Percentiles rank a stretch among this genome's conserved stretches.
Conservation (phyloP, 2,888 invertebrate genomes). For the Campoplex nolae region DNA sequence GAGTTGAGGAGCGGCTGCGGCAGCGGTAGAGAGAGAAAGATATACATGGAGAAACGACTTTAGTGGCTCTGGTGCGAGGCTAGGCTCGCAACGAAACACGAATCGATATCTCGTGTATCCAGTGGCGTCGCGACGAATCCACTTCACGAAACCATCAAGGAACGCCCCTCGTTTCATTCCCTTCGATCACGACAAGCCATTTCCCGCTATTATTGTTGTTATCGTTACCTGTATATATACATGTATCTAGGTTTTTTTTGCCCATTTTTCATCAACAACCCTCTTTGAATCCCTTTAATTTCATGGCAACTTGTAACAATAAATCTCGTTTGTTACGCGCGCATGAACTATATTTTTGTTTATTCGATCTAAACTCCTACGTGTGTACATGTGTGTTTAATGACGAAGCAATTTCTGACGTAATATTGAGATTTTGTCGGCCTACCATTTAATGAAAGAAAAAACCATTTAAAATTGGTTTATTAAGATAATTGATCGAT, state of each 20-base stretch:
- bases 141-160: slow-evolving; percentile 54
- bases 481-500: not conserved
- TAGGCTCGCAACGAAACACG: slow-evolving; percentile 56
- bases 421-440: slow-evolving; percentile 40
- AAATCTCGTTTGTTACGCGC: not conserved
- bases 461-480: not conserved
- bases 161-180: slow-evolving; percentile 66
- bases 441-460: not conserved
- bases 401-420: slow-evolving; percentile 60
- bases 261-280: not conserved
- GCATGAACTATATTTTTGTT: slow-evolving; percentile 41
- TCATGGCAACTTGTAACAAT: not conserved
- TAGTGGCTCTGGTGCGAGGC: not conserved
- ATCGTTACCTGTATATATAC: not conserved
- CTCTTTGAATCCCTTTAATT: not conserved
- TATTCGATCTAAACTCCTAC: slow-evolving; percentile 22
- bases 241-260: not conserved
- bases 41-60: not conserved
- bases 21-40: not conserved
- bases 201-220: slow-evolving; percentile 61
- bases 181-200: slow-evolving; percentile 40
- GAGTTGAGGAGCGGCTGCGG: slow-evolving; percentile 27
- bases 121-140: slow-evolving; percentile 64
- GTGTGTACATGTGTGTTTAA: slow-evolving; percentile 31
- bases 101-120: slow-evolving; percentile 67